These are phyloP conservation scores for Prochilodus magdalenae DNA, from an alignment of 2,113 vertebrate species.

Conservation along the genomic window DNA sequence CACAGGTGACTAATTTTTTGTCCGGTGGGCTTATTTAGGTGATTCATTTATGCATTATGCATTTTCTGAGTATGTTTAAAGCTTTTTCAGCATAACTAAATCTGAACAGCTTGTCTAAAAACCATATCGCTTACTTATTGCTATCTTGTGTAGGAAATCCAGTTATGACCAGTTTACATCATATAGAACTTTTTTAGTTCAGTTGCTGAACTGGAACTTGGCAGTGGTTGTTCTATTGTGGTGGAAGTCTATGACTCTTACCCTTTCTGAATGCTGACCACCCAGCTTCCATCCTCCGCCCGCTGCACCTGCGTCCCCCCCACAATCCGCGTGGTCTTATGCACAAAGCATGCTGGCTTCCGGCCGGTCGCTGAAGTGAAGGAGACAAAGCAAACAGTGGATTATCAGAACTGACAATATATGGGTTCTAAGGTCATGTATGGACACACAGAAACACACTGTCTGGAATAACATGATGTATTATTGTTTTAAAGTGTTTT, in stretches of 20 bases:
- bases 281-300: slow-evolving; percentile 87
- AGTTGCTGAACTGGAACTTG: neutral
- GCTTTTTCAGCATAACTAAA: too few species aligned
- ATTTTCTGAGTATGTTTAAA: too few species aligned
- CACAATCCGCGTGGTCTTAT: slow-evolving; percentile 85
- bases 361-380: slow-evolving; percentile 13
- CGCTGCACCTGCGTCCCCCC: slow-evolving; percentile 88
- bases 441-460: neutral
- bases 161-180: neutral
- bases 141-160: neutral
- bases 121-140: neutral
- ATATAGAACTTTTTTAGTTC: too few species aligned
- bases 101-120: neutral
- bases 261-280: slow-evolving; percentile 95
- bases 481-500: too few species aligned
- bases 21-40: too few species aligned
- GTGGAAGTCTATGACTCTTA: slow-evolving; percentile 63
- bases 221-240: neutral
- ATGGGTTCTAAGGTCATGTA: neutral
- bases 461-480: neutral
- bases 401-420: too few species aligned
- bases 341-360: slow-evolving; percentile 74
- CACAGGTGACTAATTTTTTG: too few species aligned
- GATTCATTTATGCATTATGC: too few species aligned
- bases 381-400: neutral